Evolutionary conservation across 1,140 invertebrate genomes (phyloP).

Genomic region (Tetraneura akinire): DNA sequence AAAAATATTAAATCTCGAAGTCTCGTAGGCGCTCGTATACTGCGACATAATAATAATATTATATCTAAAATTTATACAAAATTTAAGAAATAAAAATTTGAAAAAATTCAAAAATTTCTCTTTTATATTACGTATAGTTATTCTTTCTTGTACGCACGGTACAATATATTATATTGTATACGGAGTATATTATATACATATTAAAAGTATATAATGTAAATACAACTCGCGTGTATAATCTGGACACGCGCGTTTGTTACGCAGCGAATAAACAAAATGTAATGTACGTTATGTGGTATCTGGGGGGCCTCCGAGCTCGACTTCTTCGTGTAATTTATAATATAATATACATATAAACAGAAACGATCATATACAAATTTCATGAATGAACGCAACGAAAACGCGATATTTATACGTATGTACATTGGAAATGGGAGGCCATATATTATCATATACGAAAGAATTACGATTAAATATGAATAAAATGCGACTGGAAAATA

Average conservation of each 20-base stretch:
- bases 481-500: conserved; percentile 6
- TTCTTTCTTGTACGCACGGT: too few relatives aligned
- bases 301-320: neutral
- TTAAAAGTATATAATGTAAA: conserved; percentile 16
- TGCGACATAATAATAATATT: too few relatives aligned
- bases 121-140: too few relatives aligned
- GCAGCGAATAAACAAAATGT: neutral
- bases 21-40: too few relatives aligned
- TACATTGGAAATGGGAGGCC: neutral
- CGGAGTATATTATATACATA: neutral
- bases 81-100: too few relatives aligned
- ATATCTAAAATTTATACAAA: too few relatives aligned
- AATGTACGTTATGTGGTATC: conserved; percentile 6
- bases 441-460: neutral
- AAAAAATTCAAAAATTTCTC: too few relatives aligned
- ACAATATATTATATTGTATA: too few relatives aligned
- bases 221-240: neutral
- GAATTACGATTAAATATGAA: conserved; percentile 15
- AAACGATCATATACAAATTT: conserved; percentile 10
- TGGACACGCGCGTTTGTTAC: neutral
- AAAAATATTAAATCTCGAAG: too few relatives aligned
- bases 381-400: neutral
- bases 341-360: neutral
- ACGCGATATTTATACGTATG: neutral
- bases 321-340: too few relatives aligned